Evolutionary conservation across 1,140 invertebrate species (phyloP).

Genomic region (Gyrodactylus bullatarudis): DNA sequence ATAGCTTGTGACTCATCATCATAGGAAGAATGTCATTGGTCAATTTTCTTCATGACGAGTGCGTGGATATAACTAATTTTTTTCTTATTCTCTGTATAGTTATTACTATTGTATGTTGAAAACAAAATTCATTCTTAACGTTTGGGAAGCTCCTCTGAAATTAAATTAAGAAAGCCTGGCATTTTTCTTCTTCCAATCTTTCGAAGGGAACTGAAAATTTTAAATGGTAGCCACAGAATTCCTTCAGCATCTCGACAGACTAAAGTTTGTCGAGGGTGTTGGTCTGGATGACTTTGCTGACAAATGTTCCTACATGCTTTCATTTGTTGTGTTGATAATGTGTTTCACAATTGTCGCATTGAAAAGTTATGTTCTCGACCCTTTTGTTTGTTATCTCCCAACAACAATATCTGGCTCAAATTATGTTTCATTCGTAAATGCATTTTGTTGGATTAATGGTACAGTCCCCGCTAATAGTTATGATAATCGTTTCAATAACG

Average conservation of each 20-base stretch:
- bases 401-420: background rate
- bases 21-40: no score
- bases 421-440: background rate
- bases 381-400: slow-evolving; percentile 1
- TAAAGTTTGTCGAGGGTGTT: background rate
- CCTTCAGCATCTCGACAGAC: background rate
- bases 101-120: no score
- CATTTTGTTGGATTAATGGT: background rate
- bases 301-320: background rate
- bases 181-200: no score
- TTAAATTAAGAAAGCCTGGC: no score
- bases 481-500: background rate
- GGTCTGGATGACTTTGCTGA: slow-evolving; percentile 2
- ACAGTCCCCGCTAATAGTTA: background rate
- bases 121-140: no score
- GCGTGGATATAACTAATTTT: no score
- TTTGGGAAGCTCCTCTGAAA: no score
- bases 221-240: slow-evolving; percentile 2
- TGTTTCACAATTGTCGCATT: background rate
- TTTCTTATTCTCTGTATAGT: no score
- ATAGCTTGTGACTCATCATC: no score
- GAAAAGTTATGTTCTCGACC: background rate
- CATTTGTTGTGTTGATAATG: background rate
- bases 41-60: no score
- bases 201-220: no score